Percentiles rank a stretch among this genome's conserved stretches.
phyloP scores from a whole-genome alignment of 2,113 vertebrate species.

The Gopherus evgoodei region DNA sequence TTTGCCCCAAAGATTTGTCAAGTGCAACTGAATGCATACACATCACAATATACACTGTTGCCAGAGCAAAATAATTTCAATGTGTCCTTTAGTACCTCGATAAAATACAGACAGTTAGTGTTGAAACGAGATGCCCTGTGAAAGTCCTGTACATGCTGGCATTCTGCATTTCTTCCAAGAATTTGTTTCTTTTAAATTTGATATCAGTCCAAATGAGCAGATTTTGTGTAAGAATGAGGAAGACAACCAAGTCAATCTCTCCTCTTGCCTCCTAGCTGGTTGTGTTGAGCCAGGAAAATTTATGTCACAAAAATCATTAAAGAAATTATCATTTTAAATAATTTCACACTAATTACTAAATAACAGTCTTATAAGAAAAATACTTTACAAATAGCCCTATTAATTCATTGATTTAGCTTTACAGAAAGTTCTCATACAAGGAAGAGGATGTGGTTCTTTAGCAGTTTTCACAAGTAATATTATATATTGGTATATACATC shows the following conservation, averaged over 20 bases:
- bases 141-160: slow-evolving; percentile 58
- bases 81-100: slow-evolving; percentile 69
- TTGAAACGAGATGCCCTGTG: slow-evolving; percentile 70
- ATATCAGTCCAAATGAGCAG: slow-evolving; percentile 61
- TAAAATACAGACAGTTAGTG: slow-evolving; percentile 66
- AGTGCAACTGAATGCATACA: slow-evolving; percentile 61
- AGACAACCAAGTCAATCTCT: slow-evolving; percentile 54
- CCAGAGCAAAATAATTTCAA: slow-evolving; percentile 67
- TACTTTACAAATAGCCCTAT: slow-evolving; percentile 64
- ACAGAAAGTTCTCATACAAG: slow-evolving; percentile 16
- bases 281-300: slow-evolving; percentile 68
- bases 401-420: slow-evolving; percentile 40
- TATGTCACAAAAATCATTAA: slow-evolving; percentile 69
- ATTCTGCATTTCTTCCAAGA: slow-evolving; percentile 66
- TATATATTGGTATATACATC: slow-evolving; percentile 63
- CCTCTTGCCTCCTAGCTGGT: slow-evolving; percentile 67
- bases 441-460: slow-evolving; percentile 50
- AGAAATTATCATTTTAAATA: slow-evolving; percentile 54
- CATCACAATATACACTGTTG: slow-evolving; percentile 28
- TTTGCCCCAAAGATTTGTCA: slow-evolving; percentile 74
- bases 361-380: slow-evolving; percentile 38
- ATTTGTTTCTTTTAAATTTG: slow-evolving; percentile 73
- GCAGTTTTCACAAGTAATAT: slow-evolving; percentile 58
- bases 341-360: slow-evolving; percentile 58
- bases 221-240: slow-evolving; percentile 76